Conservation (phyloP, 92 coral and sea anemone genomes). For the Zoanthus sansibaricus region DNA sequence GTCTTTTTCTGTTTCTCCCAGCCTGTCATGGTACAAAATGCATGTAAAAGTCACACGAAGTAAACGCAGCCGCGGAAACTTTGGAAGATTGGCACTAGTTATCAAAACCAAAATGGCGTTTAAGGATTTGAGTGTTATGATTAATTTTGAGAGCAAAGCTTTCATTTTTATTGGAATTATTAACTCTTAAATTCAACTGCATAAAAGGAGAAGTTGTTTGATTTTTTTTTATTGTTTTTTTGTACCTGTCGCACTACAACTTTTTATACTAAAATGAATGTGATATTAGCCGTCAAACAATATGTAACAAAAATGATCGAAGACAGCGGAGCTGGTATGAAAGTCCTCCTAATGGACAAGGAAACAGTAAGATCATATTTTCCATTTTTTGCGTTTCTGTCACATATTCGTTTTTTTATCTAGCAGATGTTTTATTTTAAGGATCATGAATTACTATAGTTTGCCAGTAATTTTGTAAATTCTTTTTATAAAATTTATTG, state of each 20-base stretch:
- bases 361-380: constrained; percentile 76
- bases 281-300: constrained; percentile 95
- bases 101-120: constrained; percentile 40
- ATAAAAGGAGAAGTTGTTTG: not conserved
- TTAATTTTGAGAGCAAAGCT: constrained; percentile 12
- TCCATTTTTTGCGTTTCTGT: not conserved
- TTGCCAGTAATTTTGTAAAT: not conserved
- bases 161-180: not conserved
- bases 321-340: constrained; percentile 97
- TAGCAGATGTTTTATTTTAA: not conserved
- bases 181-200: not conserved
- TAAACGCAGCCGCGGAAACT: not conserved
- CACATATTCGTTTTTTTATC: not conserved
- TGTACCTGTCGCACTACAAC: too few species aligned
- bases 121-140: not conserved
- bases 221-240: not conserved
- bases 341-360: constrained; percentile 96
- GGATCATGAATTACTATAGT: not conserved
- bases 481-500: too few species aligned
- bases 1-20: not conserved
- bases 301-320: constrained; percentile 96
- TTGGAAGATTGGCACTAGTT: constrained; percentile 10
- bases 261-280: constrained; percentile 69
- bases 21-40: too few species aligned
- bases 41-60: not conserved